phyloP scores from a whole-genome alignment of 2,888 invertebrate genomes.

The Drosophila tripunctata region DNA sequence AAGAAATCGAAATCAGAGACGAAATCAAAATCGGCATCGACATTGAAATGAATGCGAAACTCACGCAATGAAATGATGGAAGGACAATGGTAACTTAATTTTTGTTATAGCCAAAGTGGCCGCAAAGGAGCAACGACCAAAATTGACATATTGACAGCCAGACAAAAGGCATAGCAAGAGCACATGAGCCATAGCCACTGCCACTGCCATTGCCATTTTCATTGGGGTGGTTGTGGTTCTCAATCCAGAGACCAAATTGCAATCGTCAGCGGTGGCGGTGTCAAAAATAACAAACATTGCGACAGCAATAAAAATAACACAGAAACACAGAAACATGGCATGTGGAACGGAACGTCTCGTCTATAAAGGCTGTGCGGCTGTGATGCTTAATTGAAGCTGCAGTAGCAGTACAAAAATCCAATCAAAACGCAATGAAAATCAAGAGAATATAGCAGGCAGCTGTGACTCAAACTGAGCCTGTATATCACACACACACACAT shows the following conservation, averaged over 20 bases:
- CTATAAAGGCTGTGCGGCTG: constrained; percentile 10
- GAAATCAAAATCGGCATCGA: constrained; percentile 41
- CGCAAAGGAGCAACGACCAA: constrained; percentile 62
- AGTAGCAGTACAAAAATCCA: constrained; percentile 70
- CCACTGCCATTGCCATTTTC: no score
- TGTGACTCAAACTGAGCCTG: constrained; percentile 20
- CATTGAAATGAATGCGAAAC: constrained; percentile 54
- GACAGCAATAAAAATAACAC: constrained; percentile 73
- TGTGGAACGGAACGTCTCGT: constrained; percentile 9
- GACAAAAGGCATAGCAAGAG: constrained; percentile 69
- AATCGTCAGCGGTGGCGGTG: constrained; percentile 42
- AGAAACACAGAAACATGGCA: constrained; percentile 37
- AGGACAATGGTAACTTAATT: constrained; percentile 76
- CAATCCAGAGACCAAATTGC: constrained; percentile 51
- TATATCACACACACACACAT: constrained; percentile 8
- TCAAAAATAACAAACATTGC: constrained; percentile 79
- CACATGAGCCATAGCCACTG: constrained; percentile 15
- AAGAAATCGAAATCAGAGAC: constrained; percentile 40
- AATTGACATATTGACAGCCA: constrained; percentile 79
- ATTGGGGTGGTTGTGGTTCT: constrained; percentile 30
- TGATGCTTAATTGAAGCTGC: constrained; percentile 71
- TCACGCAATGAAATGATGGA: constrained; percentile 46
- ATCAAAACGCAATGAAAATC: constrained; percentile 77
- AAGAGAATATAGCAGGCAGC: constrained; percentile 33
- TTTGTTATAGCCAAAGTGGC: constrained; percentile 59